Evolutionary conservation across 2,113 vertebrate genomes (phyloP).

Genomic region (Tympanuchus pallidicinctus): DNA sequence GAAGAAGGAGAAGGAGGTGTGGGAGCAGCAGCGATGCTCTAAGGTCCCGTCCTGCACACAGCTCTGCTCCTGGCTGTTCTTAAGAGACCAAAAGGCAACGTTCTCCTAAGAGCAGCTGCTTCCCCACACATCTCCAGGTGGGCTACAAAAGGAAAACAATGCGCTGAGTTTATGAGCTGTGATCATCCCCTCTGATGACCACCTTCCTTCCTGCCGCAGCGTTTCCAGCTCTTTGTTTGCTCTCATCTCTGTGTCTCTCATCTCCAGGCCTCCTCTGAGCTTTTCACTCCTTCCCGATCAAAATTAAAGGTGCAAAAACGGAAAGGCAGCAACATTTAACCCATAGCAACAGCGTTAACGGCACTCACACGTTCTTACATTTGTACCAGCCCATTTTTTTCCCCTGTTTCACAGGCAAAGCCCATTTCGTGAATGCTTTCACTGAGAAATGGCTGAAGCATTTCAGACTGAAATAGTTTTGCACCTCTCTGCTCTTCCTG

Average conservation of each 20-base stretch:
- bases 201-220: neutral
- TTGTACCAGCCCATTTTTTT: slow-evolving; percentile 10
- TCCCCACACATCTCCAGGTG: neutral
- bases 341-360: rapidly evolving
- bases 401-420: neutral
- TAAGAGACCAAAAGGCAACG: neutral
- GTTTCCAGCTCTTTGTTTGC: neutral
- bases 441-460: no score
- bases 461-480: no score
- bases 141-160: neutral
- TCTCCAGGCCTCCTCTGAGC: neutral
- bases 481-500: neutral
- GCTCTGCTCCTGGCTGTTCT: neutral
- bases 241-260: neutral
- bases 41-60: no score
- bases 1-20: no score
- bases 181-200: neutral
- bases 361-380: rapidly evolving
- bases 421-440: no score
- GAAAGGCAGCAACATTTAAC: neutral
- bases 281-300: neutral
- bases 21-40: no score
- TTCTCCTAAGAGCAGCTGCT: neutral
- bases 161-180: neutral
- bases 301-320: neutral